Evolutionary conservation across 1,140 invertebrate species (phyloP).

Genomic region (Caenorhabditis inopinata): DNA sequence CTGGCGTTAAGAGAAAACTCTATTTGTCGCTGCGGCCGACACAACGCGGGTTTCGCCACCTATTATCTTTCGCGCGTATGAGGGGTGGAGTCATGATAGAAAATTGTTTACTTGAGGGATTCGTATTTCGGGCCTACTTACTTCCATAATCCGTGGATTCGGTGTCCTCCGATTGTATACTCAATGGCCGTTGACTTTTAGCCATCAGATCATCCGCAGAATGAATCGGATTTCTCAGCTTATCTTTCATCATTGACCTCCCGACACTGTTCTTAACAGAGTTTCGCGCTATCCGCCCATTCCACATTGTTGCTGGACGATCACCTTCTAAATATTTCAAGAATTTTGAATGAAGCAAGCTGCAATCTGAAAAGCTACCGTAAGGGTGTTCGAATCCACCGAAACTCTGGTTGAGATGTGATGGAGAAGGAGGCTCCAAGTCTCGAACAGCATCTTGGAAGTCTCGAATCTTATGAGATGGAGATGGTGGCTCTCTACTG

Average conservation of each 20-base stretch:
- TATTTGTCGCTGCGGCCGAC: not conserved
- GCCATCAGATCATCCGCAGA: not conserved
- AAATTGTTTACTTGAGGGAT: too few relatives aligned
- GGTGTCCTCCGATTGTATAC: conserved; percentile 1
- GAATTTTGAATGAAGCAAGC: not conserved
- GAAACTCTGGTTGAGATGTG: not conserved
- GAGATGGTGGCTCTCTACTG: not conserved
- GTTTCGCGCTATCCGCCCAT: not conserved
- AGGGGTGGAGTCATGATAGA: not conserved
- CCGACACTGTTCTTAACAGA: conserved; percentile 1
- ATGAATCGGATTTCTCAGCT: conserved; percentile 4
- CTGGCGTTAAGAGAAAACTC: too few relatives aligned
- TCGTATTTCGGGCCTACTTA: not conserved
- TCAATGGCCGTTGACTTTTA: not conserved
- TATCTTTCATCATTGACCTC: conserved; percentile 10
- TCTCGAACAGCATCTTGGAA: not conserved
- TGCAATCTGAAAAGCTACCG: not conserved
- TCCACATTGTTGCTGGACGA: conserved; percentile 3
- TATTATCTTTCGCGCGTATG: not conserved
- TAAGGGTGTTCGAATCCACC: conserved; percentile 9
- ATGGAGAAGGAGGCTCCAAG: not conserved
- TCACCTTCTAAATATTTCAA: not conserved
- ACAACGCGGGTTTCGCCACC: not conserved
- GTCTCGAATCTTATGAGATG: not conserved
- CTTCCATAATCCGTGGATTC: not conserved